These are phyloP conservation scores for Rhingia campestris DNA, from an alignment of 2,888 invertebrate genomes.

Conservation along the genomic window DNA sequence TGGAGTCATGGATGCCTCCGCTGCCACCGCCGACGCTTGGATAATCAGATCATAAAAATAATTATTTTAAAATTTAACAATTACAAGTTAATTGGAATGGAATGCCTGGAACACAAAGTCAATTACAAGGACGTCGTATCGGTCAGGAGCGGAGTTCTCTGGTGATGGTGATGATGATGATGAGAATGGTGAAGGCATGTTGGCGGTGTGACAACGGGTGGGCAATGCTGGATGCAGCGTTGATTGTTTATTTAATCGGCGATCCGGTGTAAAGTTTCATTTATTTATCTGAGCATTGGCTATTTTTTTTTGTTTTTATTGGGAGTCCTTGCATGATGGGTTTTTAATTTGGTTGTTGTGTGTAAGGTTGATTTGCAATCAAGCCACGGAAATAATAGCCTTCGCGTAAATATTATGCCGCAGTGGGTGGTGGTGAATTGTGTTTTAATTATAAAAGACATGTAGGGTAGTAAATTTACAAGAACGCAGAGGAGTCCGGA, in stretches of 20 bases:
- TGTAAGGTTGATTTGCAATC: constrained; percentile 60
- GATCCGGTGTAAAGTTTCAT: constrained; percentile 53
- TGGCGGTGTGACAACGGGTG: constrained; percentile 45
- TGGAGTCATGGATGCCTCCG: constrained; percentile 23
- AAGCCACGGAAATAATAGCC: constrained; percentile 55
- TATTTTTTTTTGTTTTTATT: constrained; percentile 8
- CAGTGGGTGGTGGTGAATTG: constrained; percentile 33
- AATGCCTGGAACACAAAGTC: constrained; percentile 64
- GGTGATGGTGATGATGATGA: neutral
- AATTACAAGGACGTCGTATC: constrained; percentile 32
- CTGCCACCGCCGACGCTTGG: neutral
- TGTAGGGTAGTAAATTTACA: constrained; percentile 10
- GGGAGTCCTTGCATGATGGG: constrained; percentile 48
- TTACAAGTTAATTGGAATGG: constrained; percentile 73
- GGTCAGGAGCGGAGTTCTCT: neutral
- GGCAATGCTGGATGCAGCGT: neutral
- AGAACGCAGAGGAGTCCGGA: neutral
- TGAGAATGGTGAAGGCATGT: constrained; percentile 1
- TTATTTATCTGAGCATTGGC: constrained; percentile 50
- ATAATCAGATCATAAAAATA: constrained; percentile 73
- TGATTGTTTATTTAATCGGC: constrained; percentile 66
- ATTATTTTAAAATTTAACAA: constrained; percentile 70
- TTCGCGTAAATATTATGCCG: constrained; percentile 54
- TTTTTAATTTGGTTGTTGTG: constrained; percentile 65
- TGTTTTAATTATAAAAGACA: constrained; percentile 57